A percentile compares a stretch with the other conserved stretches of the same genome.
Evolutionary conservation across 1,140 invertebrate genomes (phyloP).

Genomic region (Drepana arcuata): DNA sequence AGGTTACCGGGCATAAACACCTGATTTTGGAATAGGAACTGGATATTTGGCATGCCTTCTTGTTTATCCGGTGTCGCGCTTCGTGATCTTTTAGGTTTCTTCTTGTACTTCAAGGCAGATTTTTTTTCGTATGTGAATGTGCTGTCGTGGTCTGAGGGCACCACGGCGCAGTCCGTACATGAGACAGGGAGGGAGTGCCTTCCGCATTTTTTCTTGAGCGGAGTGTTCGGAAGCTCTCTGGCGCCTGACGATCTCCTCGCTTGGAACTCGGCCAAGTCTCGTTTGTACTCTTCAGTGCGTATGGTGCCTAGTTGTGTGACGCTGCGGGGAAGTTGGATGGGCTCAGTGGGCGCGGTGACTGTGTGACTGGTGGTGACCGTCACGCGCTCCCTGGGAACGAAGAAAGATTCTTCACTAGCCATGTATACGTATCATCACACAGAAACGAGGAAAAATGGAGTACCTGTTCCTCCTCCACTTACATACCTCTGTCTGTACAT

Average conservation of each 20-base stretch:
- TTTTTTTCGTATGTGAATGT: constrained; percentile 63
- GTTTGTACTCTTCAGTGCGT: constrained; percentile 63
- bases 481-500: too few relatives aligned
- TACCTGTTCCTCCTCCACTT: too few relatives aligned
- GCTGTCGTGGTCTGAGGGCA: constrained; percentile 41
- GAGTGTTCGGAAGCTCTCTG: constrained; percentile 35
- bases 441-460: too few relatives aligned
- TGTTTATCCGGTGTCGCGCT: constrained; percentile 32
- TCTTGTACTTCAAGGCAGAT: constrained; percentile 56
- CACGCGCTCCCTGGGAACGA: constrained; percentile 46
- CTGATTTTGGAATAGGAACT: constrained; percentile 66
- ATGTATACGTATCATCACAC: background rate
- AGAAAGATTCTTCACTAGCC: background rate
- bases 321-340: constrained; percentile 16
- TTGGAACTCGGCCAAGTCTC: constrained; percentile 62
- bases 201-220: constrained; percentile 49
- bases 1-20: constrained; percentile 60
- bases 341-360: constrained; percentile 14
- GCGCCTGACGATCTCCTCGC: constrained; percentile 45
- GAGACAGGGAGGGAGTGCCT: constrained; percentile 56
- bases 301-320: constrained; percentile 42
- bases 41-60: constrained; percentile 52
- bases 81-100: constrained; percentile 37
- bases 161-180: constrained; percentile 52
- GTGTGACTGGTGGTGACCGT: constrained; percentile 42